Evolutionary conservation across 1,140 invertebrate genomes (phyloP), one percentile per base, ranked within the genome.

Genomic region (Holotrichia oblita): DNA sequence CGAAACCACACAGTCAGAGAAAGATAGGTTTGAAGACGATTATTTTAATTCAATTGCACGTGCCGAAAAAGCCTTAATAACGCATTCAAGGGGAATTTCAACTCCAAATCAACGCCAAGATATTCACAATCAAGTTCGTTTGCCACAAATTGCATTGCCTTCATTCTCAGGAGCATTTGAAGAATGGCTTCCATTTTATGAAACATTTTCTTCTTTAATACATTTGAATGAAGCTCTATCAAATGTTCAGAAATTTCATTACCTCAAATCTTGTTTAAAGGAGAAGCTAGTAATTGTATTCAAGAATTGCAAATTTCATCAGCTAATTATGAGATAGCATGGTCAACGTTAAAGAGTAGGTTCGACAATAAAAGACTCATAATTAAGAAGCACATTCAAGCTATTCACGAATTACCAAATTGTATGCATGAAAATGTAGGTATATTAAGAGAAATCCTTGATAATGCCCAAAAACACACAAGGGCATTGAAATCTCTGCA

Each of bases 251-350:
- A 84, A 84, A 55, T 79, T 82, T 41, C 80, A 83, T 72, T 83
- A 84, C 79, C 69, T 84, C 44, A 73, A 78, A 40, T 79, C 82
- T 4, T 80, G 80, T 55, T 77, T 85, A 10, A 79, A 81, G 41
- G 81, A 8, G 79, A 82, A 77, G 83, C 83, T 0, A 14, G 40
- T 0, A 77, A 81, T 34, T 79, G 82, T 0, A 80, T 85, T 2
- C 61, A 81, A 77, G 75, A 74, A 9, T 78, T 83, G 24, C 78
- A 79, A 40, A 81, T 82, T 4, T 77, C 59, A 0, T 73, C 79
- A 9, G 73, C 61, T 20, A 81, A 81, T 72, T 81, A 81, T 59
- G 7, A 27, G 8, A 69, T 59, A 44, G 78, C 79, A 0, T 81
- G 79, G 79, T 14, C 80, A 3, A 77, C 81, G 42, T 20, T 81